phyloP scores from a whole-genome alignment of 2,797 vertebrate genomes.

The Alectoris magna region DNA sequence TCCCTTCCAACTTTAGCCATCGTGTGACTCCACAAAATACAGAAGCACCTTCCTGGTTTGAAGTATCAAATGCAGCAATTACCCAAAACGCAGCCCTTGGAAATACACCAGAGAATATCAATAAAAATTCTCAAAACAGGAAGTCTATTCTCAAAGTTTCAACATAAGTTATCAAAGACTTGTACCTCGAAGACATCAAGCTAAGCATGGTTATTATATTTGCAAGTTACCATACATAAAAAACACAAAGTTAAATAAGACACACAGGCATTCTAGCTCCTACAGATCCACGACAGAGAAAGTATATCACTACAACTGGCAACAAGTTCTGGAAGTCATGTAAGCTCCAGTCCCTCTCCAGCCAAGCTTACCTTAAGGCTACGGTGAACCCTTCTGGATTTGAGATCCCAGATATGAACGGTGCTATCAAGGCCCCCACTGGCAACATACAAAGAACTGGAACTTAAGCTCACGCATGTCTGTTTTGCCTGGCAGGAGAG shows the following conservation, averaged over 20 bases:
- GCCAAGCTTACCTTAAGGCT: conserved; percentile 86
- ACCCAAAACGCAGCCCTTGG: neutral
- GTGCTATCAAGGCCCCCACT: conserved; percentile 93
- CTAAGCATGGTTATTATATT: neutral
- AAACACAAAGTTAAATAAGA: neutral
- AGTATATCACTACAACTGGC: fast-evolving
- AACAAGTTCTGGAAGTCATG: neutral
- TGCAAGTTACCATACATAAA: neutral
- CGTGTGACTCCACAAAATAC: neutral
- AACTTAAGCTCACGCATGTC: conserved; percentile 90
- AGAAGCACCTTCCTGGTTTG: neutral
- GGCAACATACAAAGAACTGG: conserved; percentile 87
- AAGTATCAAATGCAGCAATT: neutral
- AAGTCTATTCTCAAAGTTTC: neutral
- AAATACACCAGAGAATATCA: neutral
- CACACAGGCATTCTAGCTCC: neutral
- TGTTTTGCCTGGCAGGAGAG: conserved; percentile 87
- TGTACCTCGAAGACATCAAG: neutral
- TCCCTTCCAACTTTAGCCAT: no score
- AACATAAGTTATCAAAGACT: neutral
- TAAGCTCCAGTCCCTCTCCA: neutral
- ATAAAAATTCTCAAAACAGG: neutral
- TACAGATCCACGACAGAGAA: neutral
- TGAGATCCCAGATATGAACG: conserved; percentile 98
- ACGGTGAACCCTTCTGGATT: conserved; percentile 89